phyloP scores from a whole-genome alignment of 2,113 vertebrate genomes.

The Turnix velox region DNA sequence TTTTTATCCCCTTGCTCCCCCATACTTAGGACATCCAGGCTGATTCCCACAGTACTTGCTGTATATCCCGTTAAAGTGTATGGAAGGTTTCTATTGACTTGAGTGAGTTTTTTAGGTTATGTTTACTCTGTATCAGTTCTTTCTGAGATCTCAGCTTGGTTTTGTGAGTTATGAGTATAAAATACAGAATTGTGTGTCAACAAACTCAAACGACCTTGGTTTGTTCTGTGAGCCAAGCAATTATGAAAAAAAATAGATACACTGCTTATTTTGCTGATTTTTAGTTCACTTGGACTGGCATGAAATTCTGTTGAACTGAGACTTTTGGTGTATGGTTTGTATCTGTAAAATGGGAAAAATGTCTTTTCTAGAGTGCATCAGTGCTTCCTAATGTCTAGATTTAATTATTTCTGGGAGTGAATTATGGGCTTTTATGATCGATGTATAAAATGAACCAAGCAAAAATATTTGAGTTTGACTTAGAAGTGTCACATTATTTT shows the following conservation, averaged over 20 bases:
- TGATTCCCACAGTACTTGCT: background rate
- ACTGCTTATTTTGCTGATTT: background rate
- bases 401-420: background rate
- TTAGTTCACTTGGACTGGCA: background rate
- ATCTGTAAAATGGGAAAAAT: background rate
- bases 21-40: background rate
- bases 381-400: background rate
- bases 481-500: background rate
- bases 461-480: background rate
- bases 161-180: background rate
- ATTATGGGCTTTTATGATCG: background rate
- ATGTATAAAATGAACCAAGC: background rate
- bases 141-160: background rate
- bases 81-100: background rate
- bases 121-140: background rate
- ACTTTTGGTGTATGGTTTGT: background rate
- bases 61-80: background rate
- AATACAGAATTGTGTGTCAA: background rate
- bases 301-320: background rate
- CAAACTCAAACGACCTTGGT: background rate
- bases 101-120: background rate
- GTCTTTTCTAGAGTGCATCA: background rate
- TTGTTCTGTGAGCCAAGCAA: background rate
- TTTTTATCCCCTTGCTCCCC: background rate
- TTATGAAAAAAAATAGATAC: background rate